Base-by-base conservation (phyloP, 2,888 invertebrate genomes). In the Epistrophe eligans region DNA sequence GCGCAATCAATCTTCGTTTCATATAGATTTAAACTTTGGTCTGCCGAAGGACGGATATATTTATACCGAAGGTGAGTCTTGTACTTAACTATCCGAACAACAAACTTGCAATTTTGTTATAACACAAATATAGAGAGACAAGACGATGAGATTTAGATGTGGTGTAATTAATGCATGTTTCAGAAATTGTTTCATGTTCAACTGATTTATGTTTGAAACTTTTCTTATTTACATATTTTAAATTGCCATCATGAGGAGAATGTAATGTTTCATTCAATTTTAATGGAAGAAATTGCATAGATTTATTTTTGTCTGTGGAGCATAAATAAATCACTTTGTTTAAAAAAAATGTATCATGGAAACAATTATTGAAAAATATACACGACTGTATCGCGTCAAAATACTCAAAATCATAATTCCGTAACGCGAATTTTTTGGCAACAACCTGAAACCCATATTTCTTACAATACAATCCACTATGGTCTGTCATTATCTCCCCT, bases 1-100 rank as follows among this genome's bases (percentile, higher is more conserved):
- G 76, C 35, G 50, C 84, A 79, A 84, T 84, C 79, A 79, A 84
- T 84, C 84, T 84, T 84, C 64, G 62, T 79, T 79, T 79, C 35
- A 45, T 60, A 11, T 9, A 45, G 55, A 13, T 24, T 13, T 6
- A 64, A 66, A 66, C 19, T 70, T 52, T 35, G 57, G 32, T 50
- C 24, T 32, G 32, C 38, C 13, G 24, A 40, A 32, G 28, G 80
- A 11, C 19, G 28, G 32, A 48, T 66, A 24, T 24, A 24, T 24
- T 1, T 24, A 24, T 24, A 24, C 43, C 11, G 50, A 48, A 70
- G 67, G 58, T 52, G 66, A 73, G 58, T 32, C 58, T 40, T 66
- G 60, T 62, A 70, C 43, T 70, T 74, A 74, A 62, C 60, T 55
- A 62, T 55, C 55, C 45, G n/a, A 76, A 45, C 45, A 60, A 52